These are phyloP conservation scores for pig (Sus scrofa) DNA, from an alignment of 2,113 vertebrate species.

Conservation along the genomic window DNA sequence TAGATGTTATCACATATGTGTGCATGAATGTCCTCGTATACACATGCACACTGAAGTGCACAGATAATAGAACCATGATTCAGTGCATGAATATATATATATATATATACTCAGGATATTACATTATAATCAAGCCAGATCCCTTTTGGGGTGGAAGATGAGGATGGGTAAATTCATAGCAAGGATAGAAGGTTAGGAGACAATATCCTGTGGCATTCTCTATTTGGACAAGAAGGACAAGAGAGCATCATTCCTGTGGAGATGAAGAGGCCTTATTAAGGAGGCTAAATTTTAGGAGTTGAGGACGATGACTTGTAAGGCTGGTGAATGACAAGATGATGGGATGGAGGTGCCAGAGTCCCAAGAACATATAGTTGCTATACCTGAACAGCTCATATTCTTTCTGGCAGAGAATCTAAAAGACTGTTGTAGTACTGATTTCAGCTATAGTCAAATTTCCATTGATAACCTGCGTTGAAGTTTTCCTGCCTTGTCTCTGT, in stretches of 20 bases:
- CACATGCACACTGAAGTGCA: neutral
- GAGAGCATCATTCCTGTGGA: neutral
- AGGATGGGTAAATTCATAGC: neutral
- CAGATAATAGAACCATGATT: neutral
- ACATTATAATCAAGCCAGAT: conserved; percentile 1
- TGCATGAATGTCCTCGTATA: neutral
- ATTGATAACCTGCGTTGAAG: neutral
- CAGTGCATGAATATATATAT: neutral
- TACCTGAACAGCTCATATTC: neutral
- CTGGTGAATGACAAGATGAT: neutral
- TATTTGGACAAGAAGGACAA: neutral
- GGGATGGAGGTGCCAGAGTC: neutral
- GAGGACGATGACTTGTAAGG: neutral
- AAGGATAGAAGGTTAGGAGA: neutral
- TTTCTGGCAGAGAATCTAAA: neutral
- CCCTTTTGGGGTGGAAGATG: neutral
- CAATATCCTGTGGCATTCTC: neutral
- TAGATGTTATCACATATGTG: neutral
- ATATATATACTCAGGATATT: neutral
- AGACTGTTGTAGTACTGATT: neutral
- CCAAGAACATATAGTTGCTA: neutral
- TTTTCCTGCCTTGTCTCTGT: neutral
- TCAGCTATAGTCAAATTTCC: neutral
- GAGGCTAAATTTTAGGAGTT: neutral
- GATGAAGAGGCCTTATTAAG: neutral